These are phyloP conservation scores for Lacanobia wlatinum DNA, from an alignment of 2,888 invertebrate species.

Conservation along the genomic window DNA sequence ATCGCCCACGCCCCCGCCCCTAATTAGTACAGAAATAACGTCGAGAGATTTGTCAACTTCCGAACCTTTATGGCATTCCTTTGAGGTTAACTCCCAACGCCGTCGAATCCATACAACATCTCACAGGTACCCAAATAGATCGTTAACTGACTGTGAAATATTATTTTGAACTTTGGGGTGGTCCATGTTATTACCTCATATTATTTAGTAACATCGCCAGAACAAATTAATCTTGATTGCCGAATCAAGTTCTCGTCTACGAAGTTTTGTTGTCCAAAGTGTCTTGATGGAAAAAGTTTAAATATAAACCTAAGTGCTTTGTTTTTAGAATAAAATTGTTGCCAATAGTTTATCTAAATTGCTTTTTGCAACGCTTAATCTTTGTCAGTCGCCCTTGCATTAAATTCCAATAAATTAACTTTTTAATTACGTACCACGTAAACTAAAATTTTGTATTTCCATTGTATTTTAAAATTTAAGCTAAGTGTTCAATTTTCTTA, in stretches of 20 bases:
- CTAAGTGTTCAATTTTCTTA: not conserved
- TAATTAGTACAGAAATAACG: conserved; percentile 91
- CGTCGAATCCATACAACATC: conserved; percentile 67
- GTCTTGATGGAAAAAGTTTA: conserved; percentile 66
- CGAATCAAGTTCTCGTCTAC: conserved; percentile 66
- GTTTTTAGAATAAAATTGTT: conserved; percentile 61
- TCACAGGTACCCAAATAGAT: conserved; percentile 82
- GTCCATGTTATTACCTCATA: conserved; percentile 71
- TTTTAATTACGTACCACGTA: conserved; percentile 5
- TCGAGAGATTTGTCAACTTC: conserved; percentile 89
- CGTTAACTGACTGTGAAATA: conserved; percentile 86
- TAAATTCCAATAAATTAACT: conserved; percentile 33
- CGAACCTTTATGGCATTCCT: conserved; percentile 86
- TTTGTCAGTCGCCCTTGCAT: conserved; percentile 45
- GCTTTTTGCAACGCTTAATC: conserved; percentile 48
- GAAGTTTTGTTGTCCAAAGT: conserved; percentile 66
- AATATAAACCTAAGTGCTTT: conserved; percentile 58
- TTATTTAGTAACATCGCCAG: conserved; percentile 64
- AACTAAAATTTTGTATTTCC: not conserved
- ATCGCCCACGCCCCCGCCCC: conserved; percentile 82
- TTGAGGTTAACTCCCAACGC: conserved; percentile 78
- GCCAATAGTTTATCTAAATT: conserved; percentile 58
- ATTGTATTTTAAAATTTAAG: not conserved
- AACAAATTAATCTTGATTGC: conserved; percentile 66
- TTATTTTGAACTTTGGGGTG: conserved; percentile 82